Evolutionary conservation across 2,113 vertebrate species (phyloP), one percentile per base, ranked within the genome.

Genomic region (Gymnorhina tibicen): DNA sequence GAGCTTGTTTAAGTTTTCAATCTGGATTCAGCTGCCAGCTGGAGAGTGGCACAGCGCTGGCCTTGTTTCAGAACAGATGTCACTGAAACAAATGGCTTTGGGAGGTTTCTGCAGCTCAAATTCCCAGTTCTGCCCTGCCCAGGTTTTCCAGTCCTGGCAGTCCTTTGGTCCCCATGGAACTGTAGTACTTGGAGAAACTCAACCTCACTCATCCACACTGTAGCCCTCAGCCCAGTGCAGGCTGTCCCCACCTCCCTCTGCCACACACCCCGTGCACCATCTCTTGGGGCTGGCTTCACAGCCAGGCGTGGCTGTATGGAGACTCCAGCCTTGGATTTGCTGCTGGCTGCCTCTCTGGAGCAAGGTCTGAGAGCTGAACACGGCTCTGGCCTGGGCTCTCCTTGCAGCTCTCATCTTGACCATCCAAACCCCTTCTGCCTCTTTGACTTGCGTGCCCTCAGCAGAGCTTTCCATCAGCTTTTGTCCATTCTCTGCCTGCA

Each of bases 251-350:
- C 55, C 27, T 68, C 47, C 21, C 33, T 55, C 35, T 87, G 50
- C 58, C 14, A 20, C 35, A 20, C 20, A 20, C 3, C 11, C 37
- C 0, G 0, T 26, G 32, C 37, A 52, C 47, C 21, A 5, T 39
- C 63, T 55, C 80, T 37, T 0, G 0, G 42, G 35, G 24, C 42
- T 12, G 0, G 13, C 33, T 68, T 80, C 4, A 5, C n/a, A 75
- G 63, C 18, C 0, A 1, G 18, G 4, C 33, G 26, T 64, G 26
- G 32, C 59, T 74, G 76, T 26, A 2, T 14, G 24, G 69, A 53
- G 32, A 37, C 32, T 50, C 20, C 58, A 2, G 3, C 62, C 32
- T 49, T 42, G 70, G n/a, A 41, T 93, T 91, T 94, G 24, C 56
- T 85, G 74, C 52, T 41, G 8, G 42, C 53, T 83, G n/a, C 66